Conservation (phyloP, 1,140 invertebrate genomes). For the Tetragnatha versicolor region DNA sequence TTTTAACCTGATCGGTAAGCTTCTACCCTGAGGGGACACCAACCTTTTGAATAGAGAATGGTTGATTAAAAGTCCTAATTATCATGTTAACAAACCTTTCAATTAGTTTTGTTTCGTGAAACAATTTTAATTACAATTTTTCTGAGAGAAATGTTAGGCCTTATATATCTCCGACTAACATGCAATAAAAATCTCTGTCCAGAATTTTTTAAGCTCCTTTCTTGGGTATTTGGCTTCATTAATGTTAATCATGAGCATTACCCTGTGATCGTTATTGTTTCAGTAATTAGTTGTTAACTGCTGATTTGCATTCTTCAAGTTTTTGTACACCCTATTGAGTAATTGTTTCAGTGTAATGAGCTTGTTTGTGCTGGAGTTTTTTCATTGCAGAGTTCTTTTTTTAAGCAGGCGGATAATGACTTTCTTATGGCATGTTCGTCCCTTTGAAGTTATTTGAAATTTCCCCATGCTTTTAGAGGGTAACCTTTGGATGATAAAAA, state of each 20-base stretch:
- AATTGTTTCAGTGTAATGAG: conserved; percentile 19
- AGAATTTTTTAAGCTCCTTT: not conserved
- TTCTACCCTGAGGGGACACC: not conserved
- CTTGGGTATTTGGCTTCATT: conserved; percentile 19
- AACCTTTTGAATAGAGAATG: not conserved
- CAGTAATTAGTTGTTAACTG: conserved; percentile 36
- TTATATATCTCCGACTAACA: no score
- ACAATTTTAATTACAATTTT: conserved; percentile 35
- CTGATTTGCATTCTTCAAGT: conserved; percentile 31
- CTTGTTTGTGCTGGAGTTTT: not conserved
- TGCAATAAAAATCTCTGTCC: not conserved
- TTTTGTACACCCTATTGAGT: not conserved
- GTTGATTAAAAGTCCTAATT: conserved; percentile 34
- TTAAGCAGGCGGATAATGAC: not conserved
- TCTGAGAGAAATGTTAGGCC: not conserved
- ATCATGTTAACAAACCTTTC: conserved; percentile 40
- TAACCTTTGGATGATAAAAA: not conserved
- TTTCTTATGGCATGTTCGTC: not conserved
- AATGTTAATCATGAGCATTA: conserved; percentile 30
- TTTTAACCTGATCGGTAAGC: no score
- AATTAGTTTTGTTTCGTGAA: conserved; percentile 29
- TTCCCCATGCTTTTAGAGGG: not conserved
- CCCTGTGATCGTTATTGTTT: not conserved
- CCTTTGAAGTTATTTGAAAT: not conserved
- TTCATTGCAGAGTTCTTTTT: not conserved